These are phyloP conservation scores for Rhinichthys klamathensis DNA, from an alignment of 2,113 vertebrate genomes.

Conservation along the genomic window DNA sequence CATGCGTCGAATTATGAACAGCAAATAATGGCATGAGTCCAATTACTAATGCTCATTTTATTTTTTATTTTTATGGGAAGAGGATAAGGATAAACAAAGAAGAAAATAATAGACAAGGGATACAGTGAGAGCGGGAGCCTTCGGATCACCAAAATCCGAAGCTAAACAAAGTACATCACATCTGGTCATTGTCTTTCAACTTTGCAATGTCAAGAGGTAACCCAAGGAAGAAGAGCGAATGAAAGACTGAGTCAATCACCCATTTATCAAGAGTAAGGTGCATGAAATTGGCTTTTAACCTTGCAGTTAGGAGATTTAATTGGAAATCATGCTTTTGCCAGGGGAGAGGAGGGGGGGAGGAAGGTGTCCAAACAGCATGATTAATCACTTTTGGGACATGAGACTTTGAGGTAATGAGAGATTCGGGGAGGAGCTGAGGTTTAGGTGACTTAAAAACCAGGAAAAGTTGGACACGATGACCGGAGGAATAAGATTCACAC, in stretches of 20 bases:
- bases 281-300: constrained; percentile 83
- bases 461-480: neutral
- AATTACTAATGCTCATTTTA: constrained; percentile 6
- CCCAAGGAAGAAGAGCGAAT: constrained; percentile 13
- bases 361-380: constrained; percentile 70
- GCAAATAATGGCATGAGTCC: constrained; percentile 20
- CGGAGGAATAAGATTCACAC: constrained; percentile 15
- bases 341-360: constrained; percentile 45
- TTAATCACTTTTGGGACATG: constrained; percentile 73
- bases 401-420: constrained; percentile 51
- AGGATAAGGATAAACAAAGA: neutral
- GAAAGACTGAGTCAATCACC: constrained; percentile 63
- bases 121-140: constrained; percentile 23
- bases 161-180: constrained; percentile 15
- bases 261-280: constrained; percentile 80
- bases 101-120: constrained; percentile 56
- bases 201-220: constrained; percentile 23
- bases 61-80: neutral
- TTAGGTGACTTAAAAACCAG: constrained; percentile 22
- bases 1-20: constrained; percentile 14
- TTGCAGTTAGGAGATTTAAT: constrained; percentile 80
- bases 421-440: constrained; percentile 20
- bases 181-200: constrained; percentile 39
- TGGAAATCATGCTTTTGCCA: constrained; percentile 77
- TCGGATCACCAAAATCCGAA: neutral